Conservation (phyloP, 2,797 vertebrate genomes). For the Pangasius macronema region DNA sequence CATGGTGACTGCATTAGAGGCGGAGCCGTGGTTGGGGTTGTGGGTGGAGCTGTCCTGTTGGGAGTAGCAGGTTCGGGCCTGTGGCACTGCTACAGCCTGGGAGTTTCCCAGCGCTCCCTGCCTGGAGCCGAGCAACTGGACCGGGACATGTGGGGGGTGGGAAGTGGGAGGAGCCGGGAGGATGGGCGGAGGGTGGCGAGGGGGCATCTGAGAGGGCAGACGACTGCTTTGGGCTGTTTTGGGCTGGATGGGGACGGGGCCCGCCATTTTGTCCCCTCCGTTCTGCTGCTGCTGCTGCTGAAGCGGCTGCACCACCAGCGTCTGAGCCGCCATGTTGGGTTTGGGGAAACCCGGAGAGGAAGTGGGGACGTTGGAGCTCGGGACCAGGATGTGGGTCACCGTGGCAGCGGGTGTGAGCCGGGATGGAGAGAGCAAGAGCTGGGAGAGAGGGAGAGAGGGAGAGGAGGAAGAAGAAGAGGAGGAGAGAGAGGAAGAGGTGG, state of each 20-base stretch:
- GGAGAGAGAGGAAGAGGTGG: conserved; percentile 63
- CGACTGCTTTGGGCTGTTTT: conserved; percentile 80
- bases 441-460: conserved; percentile 67
- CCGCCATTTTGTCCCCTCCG: conserved; percentile 71
- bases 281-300: conserved; percentile 65
- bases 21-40: conserved; percentile 54
- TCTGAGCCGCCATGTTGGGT: conserved; percentile 81
- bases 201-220: conserved; percentile 73
- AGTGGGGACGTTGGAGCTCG: conserved; percentile 76
- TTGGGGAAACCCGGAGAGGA: conserved; percentile 77
- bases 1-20: conserved; percentile 66
- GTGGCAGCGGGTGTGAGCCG: conserved; percentile 66
- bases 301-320: conserved; percentile 92
- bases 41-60: conserved; percentile 63
- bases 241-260: conserved; percentile 89
- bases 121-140: conserved; percentile 92
- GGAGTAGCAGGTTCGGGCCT: conserved; percentile 72
- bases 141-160: conserved; percentile 88
- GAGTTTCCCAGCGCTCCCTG: conserved; percentile 84
- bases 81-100: conserved; percentile 86
- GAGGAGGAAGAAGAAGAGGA: conserved; percentile 65
- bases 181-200: conserved; percentile 77
- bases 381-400: conserved; percentile 76
- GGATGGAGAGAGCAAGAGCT: conserved; percentile 75
- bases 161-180: conserved; percentile 81